Percentiles rank a stretch among this genome's conserved stretches.
These are phyloP conservation scores for Vanessa atalanta DNA, from an alignment of 1,140 invertebrate species.

Conservation along the genomic window DNA sequence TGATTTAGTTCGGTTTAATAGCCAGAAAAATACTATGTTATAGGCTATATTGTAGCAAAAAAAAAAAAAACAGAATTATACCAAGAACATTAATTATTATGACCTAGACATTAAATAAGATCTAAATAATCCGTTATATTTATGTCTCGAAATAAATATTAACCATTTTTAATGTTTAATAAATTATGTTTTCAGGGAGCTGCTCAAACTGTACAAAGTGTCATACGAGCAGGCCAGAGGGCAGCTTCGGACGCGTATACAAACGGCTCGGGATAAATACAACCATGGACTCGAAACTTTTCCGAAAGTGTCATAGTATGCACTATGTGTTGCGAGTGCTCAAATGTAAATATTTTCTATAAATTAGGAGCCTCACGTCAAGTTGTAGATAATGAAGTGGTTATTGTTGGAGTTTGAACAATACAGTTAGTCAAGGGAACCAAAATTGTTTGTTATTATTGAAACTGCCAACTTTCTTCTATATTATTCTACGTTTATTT, in stretches of 20 bases:
- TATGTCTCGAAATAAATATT: too few species aligned
- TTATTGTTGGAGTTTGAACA: slow-evolving; percentile 24
- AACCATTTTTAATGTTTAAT: background rate
- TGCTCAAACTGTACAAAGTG: slow-evolving; percentile 77
- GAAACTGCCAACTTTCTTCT: background rate
- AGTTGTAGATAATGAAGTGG: slow-evolving; percentile 32
- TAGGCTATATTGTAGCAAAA: too few species aligned
- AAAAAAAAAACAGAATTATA: too few species aligned
- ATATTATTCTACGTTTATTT: too few species aligned
- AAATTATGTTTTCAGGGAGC: slow-evolving; percentile 70
- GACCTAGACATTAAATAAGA: too few species aligned
- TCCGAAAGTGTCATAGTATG: slow-evolving; percentile 77
- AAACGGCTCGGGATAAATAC: slow-evolving; percentile 66
- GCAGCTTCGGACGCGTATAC: slow-evolving; percentile 71
- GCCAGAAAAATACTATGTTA: too few species aligned
- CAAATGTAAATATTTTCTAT: slow-evolving; percentile 67
- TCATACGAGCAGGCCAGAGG: slow-evolving; percentile 71
- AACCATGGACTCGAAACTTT: slow-evolving; percentile 67
- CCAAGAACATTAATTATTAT: too few species aligned
- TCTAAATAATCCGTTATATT: too few species aligned
- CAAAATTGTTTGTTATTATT: slow-evolving; percentile 9
- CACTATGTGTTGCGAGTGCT: slow-evolving; percentile 75
- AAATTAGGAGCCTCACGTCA: slow-evolving; percentile 38
- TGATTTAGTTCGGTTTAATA: too few species aligned
- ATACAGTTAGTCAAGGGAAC: background rate